These are phyloP conservation scores for Rynchops niger DNA, from an alignment of 2,113 vertebrate species.

Conservation along the genomic window DNA sequence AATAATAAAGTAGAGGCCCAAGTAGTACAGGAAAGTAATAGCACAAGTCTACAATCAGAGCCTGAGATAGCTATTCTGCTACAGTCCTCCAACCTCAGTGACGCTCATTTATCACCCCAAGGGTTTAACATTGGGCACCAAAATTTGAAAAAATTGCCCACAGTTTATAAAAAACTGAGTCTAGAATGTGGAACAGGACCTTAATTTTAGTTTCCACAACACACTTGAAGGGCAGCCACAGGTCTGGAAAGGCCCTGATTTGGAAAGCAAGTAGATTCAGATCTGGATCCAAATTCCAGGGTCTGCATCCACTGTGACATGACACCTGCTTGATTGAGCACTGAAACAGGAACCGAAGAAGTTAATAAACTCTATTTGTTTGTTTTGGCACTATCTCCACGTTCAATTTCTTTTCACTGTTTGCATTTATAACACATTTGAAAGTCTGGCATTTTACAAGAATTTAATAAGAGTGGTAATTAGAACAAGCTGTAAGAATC, in stretches of 20 bases:
- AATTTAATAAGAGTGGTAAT: slow-evolving; percentile 23
- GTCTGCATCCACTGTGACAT: background rate
- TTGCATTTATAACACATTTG: background rate
- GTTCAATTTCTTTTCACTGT: slow-evolving; percentile 6
- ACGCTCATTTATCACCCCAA: background rate
- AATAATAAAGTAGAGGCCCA: background rate
- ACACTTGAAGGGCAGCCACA: background rate
- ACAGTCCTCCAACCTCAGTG: background rate
- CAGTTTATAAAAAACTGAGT: background rate
- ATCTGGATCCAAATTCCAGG: background rate
- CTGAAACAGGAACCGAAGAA: background rate
- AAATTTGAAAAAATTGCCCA: background rate
- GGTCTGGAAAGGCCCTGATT: background rate
- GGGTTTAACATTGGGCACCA: background rate
- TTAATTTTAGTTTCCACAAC: background rate
- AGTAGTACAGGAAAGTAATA: background rate
- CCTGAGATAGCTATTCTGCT: background rate
- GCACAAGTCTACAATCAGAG: background rate
- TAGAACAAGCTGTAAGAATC: background rate
- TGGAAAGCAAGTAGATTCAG: background rate
- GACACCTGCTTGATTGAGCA: background rate
- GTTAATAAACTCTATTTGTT: background rate
- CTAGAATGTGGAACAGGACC: background rate
- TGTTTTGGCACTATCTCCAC: background rate
- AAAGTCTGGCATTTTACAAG: slow-evolving; percentile 21